Evolutionary conservation across 1,140 invertebrate species (phyloP).

Genomic region (Drosophila melanica): DNA sequence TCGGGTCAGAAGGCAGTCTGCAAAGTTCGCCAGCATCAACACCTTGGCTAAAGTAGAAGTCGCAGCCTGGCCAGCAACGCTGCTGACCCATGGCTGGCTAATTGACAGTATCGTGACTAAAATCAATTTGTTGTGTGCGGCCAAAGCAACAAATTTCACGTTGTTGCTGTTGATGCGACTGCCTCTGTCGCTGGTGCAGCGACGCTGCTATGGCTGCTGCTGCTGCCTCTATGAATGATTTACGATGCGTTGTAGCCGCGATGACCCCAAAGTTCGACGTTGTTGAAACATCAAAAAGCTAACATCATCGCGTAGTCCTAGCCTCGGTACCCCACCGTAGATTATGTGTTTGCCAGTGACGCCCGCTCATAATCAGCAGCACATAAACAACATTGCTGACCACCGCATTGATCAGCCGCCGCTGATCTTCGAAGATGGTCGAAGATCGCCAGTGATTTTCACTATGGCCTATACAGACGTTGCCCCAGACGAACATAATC

Average conservation of each 20-base stretch:
- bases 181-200: conserved; percentile 33
- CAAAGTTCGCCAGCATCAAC: conserved; percentile 70
- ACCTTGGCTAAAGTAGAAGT: conserved; percentile 48
- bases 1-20: conserved; percentile 57
- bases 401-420: conserved; percentile 61
- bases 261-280: conserved; percentile 78
- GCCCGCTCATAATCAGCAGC: conserved; percentile 80
- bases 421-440: conserved; percentile 50
- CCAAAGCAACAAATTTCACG: conserved; percentile 77
- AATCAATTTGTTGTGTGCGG: conserved; percentile 81
- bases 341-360: conserved; percentile 70
- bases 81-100: conserved; percentile 78
- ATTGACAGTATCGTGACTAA: conserved; percentile 83
- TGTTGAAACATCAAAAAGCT: conserved; percentile 80
- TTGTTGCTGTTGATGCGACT: conserved; percentile 52
- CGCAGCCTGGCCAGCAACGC: conserved; percentile 19
- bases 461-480: conserved; percentile 59
- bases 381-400: conserved; percentile 78
- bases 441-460: conserved; percentile 54
- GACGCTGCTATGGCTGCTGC: conserved; percentile 7
- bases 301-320: conserved; percentile 45
- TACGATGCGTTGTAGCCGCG: conserved; percentile 77
- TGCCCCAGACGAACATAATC: conserved; percentile 70
- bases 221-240: conserved; percentile 79
- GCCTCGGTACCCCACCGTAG: conserved; percentile 19